phyloP scores from a whole-genome alignment of 2,888 invertebrate species.

The Meiosimyza platycephala region DNA sequence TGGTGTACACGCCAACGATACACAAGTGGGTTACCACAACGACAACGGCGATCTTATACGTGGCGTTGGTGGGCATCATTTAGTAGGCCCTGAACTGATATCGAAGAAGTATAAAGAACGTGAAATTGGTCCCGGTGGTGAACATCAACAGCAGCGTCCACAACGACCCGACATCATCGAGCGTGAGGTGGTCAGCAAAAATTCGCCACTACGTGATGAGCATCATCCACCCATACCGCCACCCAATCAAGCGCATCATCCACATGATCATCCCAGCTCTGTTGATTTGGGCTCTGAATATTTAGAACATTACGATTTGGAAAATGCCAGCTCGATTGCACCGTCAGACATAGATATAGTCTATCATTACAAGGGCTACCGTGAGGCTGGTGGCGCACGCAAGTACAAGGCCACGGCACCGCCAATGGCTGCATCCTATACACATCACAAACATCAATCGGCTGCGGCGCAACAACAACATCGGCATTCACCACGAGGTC shows the following conservation, averaged over 20 bases:
- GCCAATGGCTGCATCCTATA: conserved; percentile 79
- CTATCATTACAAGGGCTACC: conserved; percentile 94
- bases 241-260: conserved; percentile 78
- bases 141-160: conserved; percentile 79
- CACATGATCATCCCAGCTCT: conserved; percentile 79
- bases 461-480: conserved; percentile 79
- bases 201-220: conserved; percentile 82
- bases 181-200: conserved; percentile 86
- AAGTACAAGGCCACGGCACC: conserved; percentile 91
- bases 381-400: conserved; percentile 84
- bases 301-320: conserved; percentile 95
- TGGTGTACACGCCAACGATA: conserved; percentile 77
- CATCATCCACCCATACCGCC: conserved; percentile 84
- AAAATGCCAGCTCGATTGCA: conserved; percentile 97
- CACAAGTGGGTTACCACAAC: conserved; percentile 75
- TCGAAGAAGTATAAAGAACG: conserved; percentile 91
- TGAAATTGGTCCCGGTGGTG: conserved; percentile 79
- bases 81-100: conserved; percentile 86
- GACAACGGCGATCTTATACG: conserved; percentile 81
- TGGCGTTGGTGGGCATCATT: conserved; percentile 80
- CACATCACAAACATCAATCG: conserved; percentile 80
- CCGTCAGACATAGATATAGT: conserved; percentile 97
- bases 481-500: conserved; percentile 77
- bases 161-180: conserved; percentile 95
- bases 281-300: conserved; percentile 83